These are phyloP conservation scores for Emydura subglobosa DNA, from an alignment of 2,113 vertebrate species.

Conservation along the genomic window DNA sequence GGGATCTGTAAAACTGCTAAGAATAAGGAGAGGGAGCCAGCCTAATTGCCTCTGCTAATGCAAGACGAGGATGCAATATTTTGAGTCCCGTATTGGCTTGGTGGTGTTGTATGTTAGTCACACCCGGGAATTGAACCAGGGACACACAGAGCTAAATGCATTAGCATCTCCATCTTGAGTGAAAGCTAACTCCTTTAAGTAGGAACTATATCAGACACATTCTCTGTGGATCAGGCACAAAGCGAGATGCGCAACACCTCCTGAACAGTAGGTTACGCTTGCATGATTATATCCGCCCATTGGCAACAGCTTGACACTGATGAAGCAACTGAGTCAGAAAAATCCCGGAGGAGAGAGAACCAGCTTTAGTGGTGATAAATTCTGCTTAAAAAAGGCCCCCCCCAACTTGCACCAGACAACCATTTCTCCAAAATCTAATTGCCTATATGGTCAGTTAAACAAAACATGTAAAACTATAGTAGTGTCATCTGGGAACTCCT, in stretches of 20 bases:
- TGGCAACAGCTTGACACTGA: slow-evolving; percentile 47
- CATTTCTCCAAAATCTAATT: background rate
- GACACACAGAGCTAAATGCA: slow-evolving; percentile 1
- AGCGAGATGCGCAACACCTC: background rate
- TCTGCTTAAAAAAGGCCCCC: slow-evolving; percentile 5
- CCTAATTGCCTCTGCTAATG: background rate
- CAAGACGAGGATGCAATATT: background rate
- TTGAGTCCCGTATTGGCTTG: slow-evolving; percentile 10
- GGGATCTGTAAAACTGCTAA: background rate
- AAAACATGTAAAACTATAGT: background rate
- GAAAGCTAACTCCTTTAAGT: slow-evolving; percentile 29
- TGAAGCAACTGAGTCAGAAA: slow-evolving; percentile 61
- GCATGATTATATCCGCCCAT: slow-evolving; percentile 51
- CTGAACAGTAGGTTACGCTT: slow-evolving; percentile 43
- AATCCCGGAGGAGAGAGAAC: slow-evolving; percentile 39
- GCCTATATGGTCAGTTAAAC: background rate
- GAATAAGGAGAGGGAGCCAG: background rate
- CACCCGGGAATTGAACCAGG: slow-evolving; percentile 20
- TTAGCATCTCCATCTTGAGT: slow-evolving; percentile 35
- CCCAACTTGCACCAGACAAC: background rate
- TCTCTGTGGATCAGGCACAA: slow-evolving; percentile 22
- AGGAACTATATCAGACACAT: background rate
- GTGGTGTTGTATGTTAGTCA: background rate
- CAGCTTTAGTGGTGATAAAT: background rate
- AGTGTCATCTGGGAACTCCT: background rate